Conservation (phyloP, 92 coral and sea anemone genomes). For the Palythoa heliodiscus region DNA sequence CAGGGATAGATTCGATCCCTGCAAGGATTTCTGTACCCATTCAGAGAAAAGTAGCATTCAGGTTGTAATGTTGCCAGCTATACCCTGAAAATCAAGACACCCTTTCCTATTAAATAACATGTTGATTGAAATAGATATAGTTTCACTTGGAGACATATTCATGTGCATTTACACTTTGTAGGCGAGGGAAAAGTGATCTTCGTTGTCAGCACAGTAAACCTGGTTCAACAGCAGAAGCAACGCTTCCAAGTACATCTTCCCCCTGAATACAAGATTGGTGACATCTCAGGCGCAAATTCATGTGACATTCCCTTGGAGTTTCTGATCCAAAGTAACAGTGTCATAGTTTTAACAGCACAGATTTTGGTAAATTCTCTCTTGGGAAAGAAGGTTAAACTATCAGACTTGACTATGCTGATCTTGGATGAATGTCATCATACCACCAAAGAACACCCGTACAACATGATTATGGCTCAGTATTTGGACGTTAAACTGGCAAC, state of each 20-base stretch:
- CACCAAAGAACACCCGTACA: conserved; percentile 83
- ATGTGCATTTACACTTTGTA: neutral
- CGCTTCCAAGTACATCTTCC: conserved; percentile 73
- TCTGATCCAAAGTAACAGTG: conserved; percentile 56
- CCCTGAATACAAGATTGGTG: conserved; percentile 65
- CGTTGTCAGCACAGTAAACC: conserved; percentile 95
- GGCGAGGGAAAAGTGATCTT: conserved; percentile 69
- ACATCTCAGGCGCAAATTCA: conserved; percentile 81
- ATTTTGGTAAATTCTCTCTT: conserved; percentile 84
- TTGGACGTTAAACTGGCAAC: conserved; percentile 62
- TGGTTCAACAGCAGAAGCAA: conserved; percentile 86
- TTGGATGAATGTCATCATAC: conserved; percentile 99
- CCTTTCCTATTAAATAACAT: too few relatives aligned
- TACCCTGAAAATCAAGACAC: too few relatives aligned
- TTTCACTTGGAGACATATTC: neutral
- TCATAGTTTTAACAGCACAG: conserved; percentile 92
- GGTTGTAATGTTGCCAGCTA: too few relatives aligned
- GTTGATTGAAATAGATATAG: neutral
- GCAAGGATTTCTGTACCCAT: too few relatives aligned
- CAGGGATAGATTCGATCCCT: too few relatives aligned
- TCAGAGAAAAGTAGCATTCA: too few relatives aligned
- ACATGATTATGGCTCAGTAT: conserved; percentile 83
- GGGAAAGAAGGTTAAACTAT: conserved; percentile 59
- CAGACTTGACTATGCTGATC: conserved; percentile 73
- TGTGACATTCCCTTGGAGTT: conserved; percentile 66